Conservation (phyloP, 2,888 invertebrate species). For the Morinoia aosen region DNA sequence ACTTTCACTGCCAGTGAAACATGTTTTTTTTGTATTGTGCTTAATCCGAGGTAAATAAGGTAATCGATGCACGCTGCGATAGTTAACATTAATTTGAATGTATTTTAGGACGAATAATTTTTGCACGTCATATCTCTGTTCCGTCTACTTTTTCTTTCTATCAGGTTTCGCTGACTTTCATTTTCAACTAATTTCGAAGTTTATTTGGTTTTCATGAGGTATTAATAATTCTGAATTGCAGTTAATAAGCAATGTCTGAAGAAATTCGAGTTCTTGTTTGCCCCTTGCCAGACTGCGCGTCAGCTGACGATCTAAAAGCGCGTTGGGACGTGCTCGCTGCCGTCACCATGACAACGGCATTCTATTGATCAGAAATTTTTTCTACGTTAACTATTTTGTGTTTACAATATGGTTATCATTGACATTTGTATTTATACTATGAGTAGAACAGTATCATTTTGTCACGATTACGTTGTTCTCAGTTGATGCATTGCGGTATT, state of each 20-base stretch:
- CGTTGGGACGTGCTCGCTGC: constrained; percentile 16
- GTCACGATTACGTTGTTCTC: neutral
- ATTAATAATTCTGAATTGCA: neutral
- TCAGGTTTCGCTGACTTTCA: neutral
- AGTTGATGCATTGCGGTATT: neutral
- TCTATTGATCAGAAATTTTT: neutral
- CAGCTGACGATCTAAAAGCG: constrained; percentile 20
- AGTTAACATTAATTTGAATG: no score
- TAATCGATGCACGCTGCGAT: no score
- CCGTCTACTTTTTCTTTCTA: no score
- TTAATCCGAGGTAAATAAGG: no score
- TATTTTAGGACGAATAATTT: no score
- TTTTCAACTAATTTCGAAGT: neutral
- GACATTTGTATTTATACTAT: neutral
- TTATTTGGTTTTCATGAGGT: neutral
- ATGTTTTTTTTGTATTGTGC: no score
- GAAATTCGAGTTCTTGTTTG: no score
- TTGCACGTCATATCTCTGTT: no score
- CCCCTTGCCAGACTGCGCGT: no score
- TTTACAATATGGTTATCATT: neutral
- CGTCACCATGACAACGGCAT: constrained; percentile 6
- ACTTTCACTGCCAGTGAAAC: no score
- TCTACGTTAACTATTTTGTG: neutral
- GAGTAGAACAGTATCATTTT: neutral
- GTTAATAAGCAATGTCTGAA: no score